These are phyloP conservation scores for Chiridota heheva DNA, from an alignment of 35 echinoderm and acorn worm species.

Conservation along the genomic window DNA sequence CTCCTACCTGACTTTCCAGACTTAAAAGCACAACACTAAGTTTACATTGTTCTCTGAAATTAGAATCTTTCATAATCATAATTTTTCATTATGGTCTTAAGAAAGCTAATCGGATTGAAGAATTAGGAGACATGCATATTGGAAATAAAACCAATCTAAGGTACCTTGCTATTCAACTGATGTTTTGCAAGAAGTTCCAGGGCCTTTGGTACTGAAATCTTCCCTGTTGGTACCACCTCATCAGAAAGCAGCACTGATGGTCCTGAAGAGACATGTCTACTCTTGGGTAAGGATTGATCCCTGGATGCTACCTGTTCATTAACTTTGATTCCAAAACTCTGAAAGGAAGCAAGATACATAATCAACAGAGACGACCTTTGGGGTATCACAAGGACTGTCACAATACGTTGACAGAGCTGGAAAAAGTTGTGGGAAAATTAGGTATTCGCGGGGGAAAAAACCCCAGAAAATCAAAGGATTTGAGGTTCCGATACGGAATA, in stretches of 20 bases:
- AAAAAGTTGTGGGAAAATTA: too few species aligned
- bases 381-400: too few species aligned
- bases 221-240: constrained; percentile 58
- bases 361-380: too few species aligned
- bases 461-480: too few species aligned
- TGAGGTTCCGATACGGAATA: too few species aligned
- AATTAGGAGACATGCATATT: not conserved
- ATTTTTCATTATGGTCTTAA: not conserved
- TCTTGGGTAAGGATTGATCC: constrained; percentile 44
- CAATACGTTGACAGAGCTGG: too few species aligned
- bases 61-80: not conserved
- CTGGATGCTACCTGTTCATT: too few species aligned
- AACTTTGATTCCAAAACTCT: too few species aligned
- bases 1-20: not conserved
- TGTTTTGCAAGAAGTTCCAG: constrained; percentile 86
- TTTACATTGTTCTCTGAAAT: not conserved
- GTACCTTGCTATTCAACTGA: constrained; percentile 60
- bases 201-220: constrained; percentile 69
- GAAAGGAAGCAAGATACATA: too few species aligned
- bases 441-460: too few species aligned
- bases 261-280: not conserved
- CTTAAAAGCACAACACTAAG: not conserved
- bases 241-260: constrained; percentile 38
- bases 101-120: not conserved
- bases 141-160: not conserved